A percentile compares a stretch with the other conserved stretches of the same genome.
Evolutionary conservation across 2,113 vertebrate genomes (phyloP).

Genomic region (Engraulis encrasicolus): DNA sequence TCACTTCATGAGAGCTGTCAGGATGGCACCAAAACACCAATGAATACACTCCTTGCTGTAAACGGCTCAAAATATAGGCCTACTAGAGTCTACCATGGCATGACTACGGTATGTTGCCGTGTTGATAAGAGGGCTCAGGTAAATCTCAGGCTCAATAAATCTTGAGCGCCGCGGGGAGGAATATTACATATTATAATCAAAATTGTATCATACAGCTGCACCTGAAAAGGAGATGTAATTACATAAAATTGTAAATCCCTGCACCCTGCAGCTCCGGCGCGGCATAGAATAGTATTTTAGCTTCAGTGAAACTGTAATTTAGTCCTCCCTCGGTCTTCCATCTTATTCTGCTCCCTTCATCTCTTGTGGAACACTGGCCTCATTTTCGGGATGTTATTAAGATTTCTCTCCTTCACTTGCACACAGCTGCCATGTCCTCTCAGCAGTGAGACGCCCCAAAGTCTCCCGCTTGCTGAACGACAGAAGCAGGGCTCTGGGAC

Average conservation of each 20-base stretch:
- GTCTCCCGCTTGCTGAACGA: neutral
- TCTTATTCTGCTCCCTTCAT: neutral
- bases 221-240: no score
- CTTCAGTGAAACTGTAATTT: neutral
- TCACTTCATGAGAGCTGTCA: no score
- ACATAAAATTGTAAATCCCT: neutral
- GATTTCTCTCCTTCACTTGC: neutral
- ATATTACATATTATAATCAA: no score
- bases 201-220: no score
- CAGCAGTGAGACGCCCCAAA: neutral
- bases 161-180: no score
- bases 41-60: no score
- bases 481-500: neutral
- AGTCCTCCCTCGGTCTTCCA: neutral
- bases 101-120: no score
- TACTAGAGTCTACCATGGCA: no score
- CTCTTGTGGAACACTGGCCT: neutral
- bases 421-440: neutral
- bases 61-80: no score
- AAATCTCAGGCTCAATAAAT: no score
- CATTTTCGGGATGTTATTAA: neutral
- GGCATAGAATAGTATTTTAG: neutral
- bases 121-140: no score
- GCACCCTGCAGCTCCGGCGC: neutral
- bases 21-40: no score